Evolutionary conservation across 2,888 invertebrate species (phyloP), one percentile per base, ranked within the genome.

Genomic region (Acrobeloides nanus): DNA sequence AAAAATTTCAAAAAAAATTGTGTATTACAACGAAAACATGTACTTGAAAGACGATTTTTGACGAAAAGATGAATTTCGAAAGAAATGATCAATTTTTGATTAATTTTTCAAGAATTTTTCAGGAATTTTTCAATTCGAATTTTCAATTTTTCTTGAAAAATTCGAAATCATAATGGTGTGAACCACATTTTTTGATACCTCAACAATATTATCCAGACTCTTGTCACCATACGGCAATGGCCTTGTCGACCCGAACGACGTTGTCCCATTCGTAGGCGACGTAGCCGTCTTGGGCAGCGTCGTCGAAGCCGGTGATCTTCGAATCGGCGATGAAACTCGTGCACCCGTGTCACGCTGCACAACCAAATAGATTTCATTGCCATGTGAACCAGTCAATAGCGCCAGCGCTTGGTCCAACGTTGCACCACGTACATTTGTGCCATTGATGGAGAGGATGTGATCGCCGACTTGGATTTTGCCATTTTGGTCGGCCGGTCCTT

Each of bases 321-420:
- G 10, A 3, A 35, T 21, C n/a, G n/a, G n/a, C 10, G 35, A 35
- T 25, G 21, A 8, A 7, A 21, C 6, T 18, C 32, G 26, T 21
- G 23, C 12, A 7, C 27, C 38, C 26, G 18, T 54, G 29, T 21
- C 35, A 4, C 54, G 35, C 17, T 48, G 44, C 4, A 54, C 38
- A 2, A 54, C 48, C 0, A 54, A 24, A 20, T 53, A 51, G 18
- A 54, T 20, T 46, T 41, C 41, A 92, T 88, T 76, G 88, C 88
- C 61, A 88, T 55, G 18, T 51, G 81, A 76, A 90, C 89, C 72
- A 21, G 34, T 35, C 8, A 95, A 80, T 74, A 90, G 81, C 33
- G 83, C 80, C 12, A 93, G 92, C 8, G 90, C 92, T 63, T 88
- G 84, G 74, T 92, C 90, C 77, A 93, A 92, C 48, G 85, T 82